Base-by-base conservation (phyloP, 2,797 vertebrate genomes). In the Gallinago solitaria region DNA sequence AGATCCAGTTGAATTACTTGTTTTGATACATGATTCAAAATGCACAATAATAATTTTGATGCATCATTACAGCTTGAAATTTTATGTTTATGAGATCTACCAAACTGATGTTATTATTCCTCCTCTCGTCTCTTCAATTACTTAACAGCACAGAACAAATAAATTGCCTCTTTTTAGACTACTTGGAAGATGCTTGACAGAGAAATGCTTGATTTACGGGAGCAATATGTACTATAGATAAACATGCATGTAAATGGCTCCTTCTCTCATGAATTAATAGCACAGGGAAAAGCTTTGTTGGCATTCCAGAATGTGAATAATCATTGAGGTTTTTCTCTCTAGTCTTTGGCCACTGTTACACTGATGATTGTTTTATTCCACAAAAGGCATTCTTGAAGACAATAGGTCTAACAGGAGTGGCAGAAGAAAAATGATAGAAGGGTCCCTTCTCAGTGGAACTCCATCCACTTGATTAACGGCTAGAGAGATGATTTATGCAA, bases 141-240 rank as follows among this genome's bases (percentile, higher is more conserved):
- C 47, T 93, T 65, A 90, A 50, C 54, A 86, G 20, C 61, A 81
- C 39, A 63, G 50, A 90, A n/a, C n/a, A 73, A 81, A 88, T 73
- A 86, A 93, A 93, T 70, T 86, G 57, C 18, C 60, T 78, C 76
- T 76, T 92, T 96, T 93, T 53, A 53, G n/a, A 50, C 20, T 56
- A 4, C 65, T 88, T 93, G 69, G 76, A 86, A 96, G 76, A 41
- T 48, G 37, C 25, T 93, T 61, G 24, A 88, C 11, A 41, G 47
- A 45, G 30, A 93, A 86, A 81, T 17, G 19, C n/a, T 79, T 81
- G 68, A 83, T 81, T 86, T 91, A 69, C 27, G 76, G 79, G 59
- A 85, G 53, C 48, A 89, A 51, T 23, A 28, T 3, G 4, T 73
- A 43, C 27, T 75, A 2, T 9, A 74, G 65, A 83, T 48, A 68